These are phyloP conservation scores for Arothron firmamentum DNA, from an alignment of 2,113 vertebrate genomes.

Conservation along the genomic window DNA sequence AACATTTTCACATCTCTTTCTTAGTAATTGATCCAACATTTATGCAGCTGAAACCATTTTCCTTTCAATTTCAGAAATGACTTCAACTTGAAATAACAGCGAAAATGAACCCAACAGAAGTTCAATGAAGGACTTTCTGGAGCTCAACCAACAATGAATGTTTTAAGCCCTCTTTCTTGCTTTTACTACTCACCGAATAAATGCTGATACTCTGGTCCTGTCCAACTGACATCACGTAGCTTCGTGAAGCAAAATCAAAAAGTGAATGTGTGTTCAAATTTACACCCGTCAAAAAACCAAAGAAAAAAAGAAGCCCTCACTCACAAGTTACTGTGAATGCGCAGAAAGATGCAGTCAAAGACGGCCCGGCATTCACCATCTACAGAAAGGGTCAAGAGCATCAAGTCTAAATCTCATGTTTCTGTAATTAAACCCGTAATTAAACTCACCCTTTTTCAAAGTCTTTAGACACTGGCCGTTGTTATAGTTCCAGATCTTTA, in stretches of 20 bases:
- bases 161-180: slow-evolving; percentile 7
- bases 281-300: slow-evolving; percentile 24
- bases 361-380: slow-evolving; percentile 68
- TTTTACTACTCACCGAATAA: slow-evolving; percentile 75
- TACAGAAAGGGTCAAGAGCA: slow-evolving; percentile 27
- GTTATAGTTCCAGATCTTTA: slow-evolving; percentile 77
- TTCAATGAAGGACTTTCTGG: slow-evolving; percentile 39
- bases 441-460: slow-evolving; percentile 53
- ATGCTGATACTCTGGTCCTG: slow-evolving; percentile 75
- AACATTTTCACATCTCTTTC: not conserved
- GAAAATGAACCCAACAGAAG: slow-evolving; percentile 8
- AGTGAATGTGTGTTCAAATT: slow-evolving; percentile 18
- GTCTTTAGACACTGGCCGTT: slow-evolving; percentile 66
- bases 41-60: too few relatives aligned
- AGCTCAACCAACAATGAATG: slow-evolving; percentile 20
- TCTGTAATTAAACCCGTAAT: not conserved
- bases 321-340: slow-evolving; percentile 76
- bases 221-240: slow-evolving; percentile 73
- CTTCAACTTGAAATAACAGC: not conserved
- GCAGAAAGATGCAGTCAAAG: slow-evolving; percentile 72
- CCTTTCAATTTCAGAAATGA: too few relatives aligned
- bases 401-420: not conserved
- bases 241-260: slow-evolving; percentile 47
- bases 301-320: slow-evolving; percentile 35
- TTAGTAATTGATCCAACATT: not conserved